Evolutionary conservation across 2,797 vertebrate species (phyloP), one percentile per base, ranked within the genome.

Genomic region (Columba guinea): DNA sequence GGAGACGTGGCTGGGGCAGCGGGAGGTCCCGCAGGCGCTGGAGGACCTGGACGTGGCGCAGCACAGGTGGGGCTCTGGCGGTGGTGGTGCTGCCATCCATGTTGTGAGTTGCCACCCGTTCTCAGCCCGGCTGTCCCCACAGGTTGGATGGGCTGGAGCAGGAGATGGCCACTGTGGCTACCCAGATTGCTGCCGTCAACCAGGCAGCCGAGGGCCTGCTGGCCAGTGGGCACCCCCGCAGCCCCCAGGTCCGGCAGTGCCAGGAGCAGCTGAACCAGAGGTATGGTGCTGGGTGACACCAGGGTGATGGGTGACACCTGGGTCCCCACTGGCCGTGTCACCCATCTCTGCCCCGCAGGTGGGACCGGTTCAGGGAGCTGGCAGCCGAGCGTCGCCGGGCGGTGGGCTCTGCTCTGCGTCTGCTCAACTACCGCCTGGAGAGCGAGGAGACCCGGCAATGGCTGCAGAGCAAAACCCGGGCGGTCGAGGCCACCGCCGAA

Each of bases 31-130:
- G 0, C 98, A 99, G 70, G 99, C 98, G 3, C 97, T 99, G 97
- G 99, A 99, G 95, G 99, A 99, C 92, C 97, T 99, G 97, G 99
- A 99, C 62, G 98, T 99, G 3, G 98, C 99, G 4, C 99, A 99
- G 96, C 99, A 99, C 96, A 99, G 99, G 99, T 99, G 97, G 59
- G 70, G 37, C 1, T 12, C 13, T 11, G 0, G 1, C 1, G 1
- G 17, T 1, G 62, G 52, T 0, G 2, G 21, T 3, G 52, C 13
- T 3, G 23, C 30, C 1, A 1, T 11, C 34, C 1, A 1, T 2
- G 5, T 41, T 22, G 34, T 1, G 4, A 46, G 68, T 1, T n/a
- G 68, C 3, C 5, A 28, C 34, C 39, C 0, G 0, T 24, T 5
- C 48, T 60, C 58, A 92, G 32, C 62, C 32, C 0, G 11, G 35